Base-by-base conservation (phyloP, 1,140 invertebrate genomes). In the Drosophila melanogaster region DNA sequence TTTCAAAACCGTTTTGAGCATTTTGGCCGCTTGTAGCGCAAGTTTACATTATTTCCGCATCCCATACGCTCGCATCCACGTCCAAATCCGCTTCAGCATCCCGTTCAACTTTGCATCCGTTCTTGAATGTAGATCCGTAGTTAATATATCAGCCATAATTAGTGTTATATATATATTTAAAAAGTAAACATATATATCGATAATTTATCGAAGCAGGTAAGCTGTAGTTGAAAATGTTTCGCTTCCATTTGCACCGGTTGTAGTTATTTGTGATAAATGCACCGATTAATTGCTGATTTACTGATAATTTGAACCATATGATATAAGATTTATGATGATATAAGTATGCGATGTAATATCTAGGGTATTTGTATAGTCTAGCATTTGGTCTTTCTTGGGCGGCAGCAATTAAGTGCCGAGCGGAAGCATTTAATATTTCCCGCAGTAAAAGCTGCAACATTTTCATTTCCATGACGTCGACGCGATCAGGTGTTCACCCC, bases 391-490 rank as follows among this genome's bases (percentile, higher is more conserved):
- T 11, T 11, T 14, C 4, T 7, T 4, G 15, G 35, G 17, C 5
- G 26, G 8, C 30, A 69, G 19, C 24, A 38, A 69, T 69, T 70
- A 67, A 64, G 26, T 43, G 37, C 44, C 19, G 12, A 67, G 46
- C 65, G 69, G 65, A 72, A 72, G 54, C 65, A 51, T 71, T 70
- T 58, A 43, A 70, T 30, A 40, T 61, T 46, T 54, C 46, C 64
- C 12, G 12, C 59, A 19, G 26, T 24, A 67, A 43, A 35, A 35
- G 49, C 65, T 33, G 41, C 49, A 30, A 54, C 44, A 40, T 54
- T 30, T 69, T 56, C 12, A 69, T 69, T 69, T 69, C 64, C 62
- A 69, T 70, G 66, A 70, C 66, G 66, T 70, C 50, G 69, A 51
- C 24, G 19, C 46, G 33, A 65, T 75, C 72, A 75, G 72, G 70